Percentiles rank a stretch among this genome's conserved stretches.
Conservation (phyloP, 2,113 vertebrate species). For the Tychaedon coryphoeus region DNA sequence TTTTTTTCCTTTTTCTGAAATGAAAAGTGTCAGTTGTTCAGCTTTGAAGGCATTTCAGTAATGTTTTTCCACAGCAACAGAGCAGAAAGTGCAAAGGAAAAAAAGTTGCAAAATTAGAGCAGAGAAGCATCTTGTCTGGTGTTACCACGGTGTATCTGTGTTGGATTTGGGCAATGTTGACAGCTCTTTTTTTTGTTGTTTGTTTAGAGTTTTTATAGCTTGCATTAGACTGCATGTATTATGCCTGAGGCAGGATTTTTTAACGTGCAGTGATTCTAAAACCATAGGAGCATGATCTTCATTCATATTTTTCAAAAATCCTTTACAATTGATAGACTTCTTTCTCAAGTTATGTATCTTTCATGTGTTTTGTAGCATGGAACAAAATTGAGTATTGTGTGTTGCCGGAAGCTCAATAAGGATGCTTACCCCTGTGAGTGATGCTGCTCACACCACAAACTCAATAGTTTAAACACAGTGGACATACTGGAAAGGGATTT, state of each 20-base stretch:
- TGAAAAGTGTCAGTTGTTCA: background rate
- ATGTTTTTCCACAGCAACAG: background rate
- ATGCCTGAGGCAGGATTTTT: background rate
- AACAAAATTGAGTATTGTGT: background rate
- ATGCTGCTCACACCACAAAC: background rate
- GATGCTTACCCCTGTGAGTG: background rate
- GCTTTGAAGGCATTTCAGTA: background rate
- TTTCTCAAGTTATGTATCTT: background rate
- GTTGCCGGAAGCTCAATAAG: background rate
- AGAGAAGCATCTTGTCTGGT: background rate
- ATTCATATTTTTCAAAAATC: background rate
- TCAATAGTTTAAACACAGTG: background rate
- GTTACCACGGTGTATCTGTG: background rate
- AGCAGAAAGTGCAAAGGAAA: background rate
- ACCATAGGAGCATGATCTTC: background rate
- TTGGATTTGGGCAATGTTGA: background rate
- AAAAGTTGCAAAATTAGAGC: background rate
- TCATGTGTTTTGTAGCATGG: background rate
- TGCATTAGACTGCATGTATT: background rate
- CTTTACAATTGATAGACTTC: background rate
- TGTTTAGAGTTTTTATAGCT: background rate
- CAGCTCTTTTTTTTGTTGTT: background rate
- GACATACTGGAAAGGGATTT: background rate
- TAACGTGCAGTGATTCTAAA: background rate
- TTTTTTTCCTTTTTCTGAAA: background rate